Base-by-base conservation (phyloP, 2,888 invertebrate species). In the Pristionchus exspectatus region DNA sequence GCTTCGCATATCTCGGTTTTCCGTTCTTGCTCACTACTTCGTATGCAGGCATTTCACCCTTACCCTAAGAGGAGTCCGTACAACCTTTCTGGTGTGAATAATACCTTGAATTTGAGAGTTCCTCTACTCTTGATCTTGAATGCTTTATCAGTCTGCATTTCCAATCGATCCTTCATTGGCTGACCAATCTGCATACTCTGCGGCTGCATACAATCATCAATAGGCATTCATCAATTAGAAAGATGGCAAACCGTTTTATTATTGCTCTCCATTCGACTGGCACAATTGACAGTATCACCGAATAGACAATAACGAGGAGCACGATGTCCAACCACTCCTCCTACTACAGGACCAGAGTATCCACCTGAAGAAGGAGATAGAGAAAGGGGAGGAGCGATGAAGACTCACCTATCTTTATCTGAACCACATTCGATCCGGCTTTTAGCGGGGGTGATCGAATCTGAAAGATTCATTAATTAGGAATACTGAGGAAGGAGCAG, bases 221-320 rank as follows among this genome's bases (percentile, higher is more conserved):
- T 72, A 72, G 50, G 18, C 38, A 86, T 59, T 27, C 9, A 89
- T 21, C 7, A 44, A 16, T 14, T n/a, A 66, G 27, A 66, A 50
- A 50, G 44, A 50, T 50, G 10, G 14, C 69, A 44, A 21, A 93
- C 93, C 63, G 85, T 86, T 89, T 91, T 91, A 87, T 94, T 94
- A 56, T 92, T 91, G 14, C 90, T 92, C 72, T 94, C 94, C 92
- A 94, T 92, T 38, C 93, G 86, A 72, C 92, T 92, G 16, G 94
- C 92, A 59, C 92, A 92, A 86, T 93, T 94, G 16, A 94, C 93
- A 16, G 93, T 92, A 83, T 94, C 93, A 16, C 94, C 94, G 89
- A 94, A 93, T 18, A 94, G 90, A 91, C 94, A 94, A 89, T 92
- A 94, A 9, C 93, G 77, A 3, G 94, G 94, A 63, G 92, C 91